Evolutionary conservation across 2,797 vertebrate species (phyloP).

Genomic region (Trematomus bernacchii): DNA sequence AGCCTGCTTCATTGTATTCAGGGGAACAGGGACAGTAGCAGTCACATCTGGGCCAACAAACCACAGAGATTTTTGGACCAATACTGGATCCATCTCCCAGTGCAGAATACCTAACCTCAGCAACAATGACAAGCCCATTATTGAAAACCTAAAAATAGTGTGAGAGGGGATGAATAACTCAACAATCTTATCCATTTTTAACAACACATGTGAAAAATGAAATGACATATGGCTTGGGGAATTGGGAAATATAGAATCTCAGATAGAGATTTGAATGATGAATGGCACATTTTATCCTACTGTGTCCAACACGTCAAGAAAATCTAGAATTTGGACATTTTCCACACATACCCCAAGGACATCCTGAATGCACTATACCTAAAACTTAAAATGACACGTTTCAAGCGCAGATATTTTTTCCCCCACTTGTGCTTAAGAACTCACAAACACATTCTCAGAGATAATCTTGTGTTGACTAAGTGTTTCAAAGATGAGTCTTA

Average conservation of each 20-base stretch:
- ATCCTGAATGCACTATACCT: conserved; percentile 17
- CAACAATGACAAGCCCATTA: conserved; percentile 49
- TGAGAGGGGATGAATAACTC: conserved; percentile 61
- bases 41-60: conserved; percentile 57
- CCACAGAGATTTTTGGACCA: conserved; percentile 40
- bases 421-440: conserved; percentile 9
- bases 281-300: conserved; percentile 58
- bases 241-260: conserved; percentile 11
- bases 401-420: conserved; percentile 24
- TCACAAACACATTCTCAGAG: conserved; percentile 25
- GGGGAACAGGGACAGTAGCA: conserved; percentile 34
- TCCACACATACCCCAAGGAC: conserved; percentile 46
- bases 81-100: conserved; percentile 28
- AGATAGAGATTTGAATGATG: conserved; percentile 54
- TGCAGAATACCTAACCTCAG: conserved; percentile 48
- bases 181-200: conserved; percentile 54
- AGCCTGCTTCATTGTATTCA: conserved; percentile 40
- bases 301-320: conserved; percentile 46
- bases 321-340: conserved; percentile 43
- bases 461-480: conserved; percentile 41
- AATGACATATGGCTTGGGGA: conserved; percentile 41
- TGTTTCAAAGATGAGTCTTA: conserved; percentile 34
- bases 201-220: conserved; percentile 57
- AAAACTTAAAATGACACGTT: conserved; percentile 44
- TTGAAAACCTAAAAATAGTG: conserved; percentile 59